Evolutionary conservation across 2,888 invertebrate species (phyloP), one percentile per base, ranked within the genome.

Genomic region (Plusia festucae): DNA sequence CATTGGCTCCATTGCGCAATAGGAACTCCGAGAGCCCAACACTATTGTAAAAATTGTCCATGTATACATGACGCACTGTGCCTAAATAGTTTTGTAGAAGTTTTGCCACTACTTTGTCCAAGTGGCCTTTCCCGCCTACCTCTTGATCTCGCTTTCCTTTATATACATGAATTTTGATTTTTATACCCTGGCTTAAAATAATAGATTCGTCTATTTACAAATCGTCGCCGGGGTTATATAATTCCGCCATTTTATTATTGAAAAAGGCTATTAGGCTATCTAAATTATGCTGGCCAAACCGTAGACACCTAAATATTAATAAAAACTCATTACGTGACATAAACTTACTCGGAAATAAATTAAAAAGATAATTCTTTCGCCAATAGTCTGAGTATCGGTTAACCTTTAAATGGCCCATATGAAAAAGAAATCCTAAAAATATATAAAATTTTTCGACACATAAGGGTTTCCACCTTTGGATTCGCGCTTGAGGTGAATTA

Each of bases 31-130:
- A 44, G n/a, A 60, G 44, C 9, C 30, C 30, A 9, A 60, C 44
- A n/a, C 53, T 53, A 60, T 60, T 68, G 60, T 53, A 68, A 63
- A 34, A 56, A 60, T 49, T 60, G 44, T 30, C 54, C 58, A 62
- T 58, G 54, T 67, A 62, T 13, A 59, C 34, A 58, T 58, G 55
- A 57, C 49, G 67, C 51, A 40, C 60, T 54, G 27, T 60, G 16
- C 44, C 44, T 7, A 32, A 2, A 32, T 60, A 54, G 9, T 53
- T 30, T 22, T 49, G 11, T 5, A 60, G 1, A 6, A 60, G 22
- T 32, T 60, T 34, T 16, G 15, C 2, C 16, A 44, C n/a, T 16
- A 16, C 16, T 16, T 44, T 44, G 1, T 44, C 44, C 16, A 16
- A 16, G 11, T 44, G 44, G 16, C 16, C 44, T 16, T 44, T 44